Evolutionary conservation across 2,113 vertebrate species (phyloP).

Genomic region (Hylia prasina): DNA sequence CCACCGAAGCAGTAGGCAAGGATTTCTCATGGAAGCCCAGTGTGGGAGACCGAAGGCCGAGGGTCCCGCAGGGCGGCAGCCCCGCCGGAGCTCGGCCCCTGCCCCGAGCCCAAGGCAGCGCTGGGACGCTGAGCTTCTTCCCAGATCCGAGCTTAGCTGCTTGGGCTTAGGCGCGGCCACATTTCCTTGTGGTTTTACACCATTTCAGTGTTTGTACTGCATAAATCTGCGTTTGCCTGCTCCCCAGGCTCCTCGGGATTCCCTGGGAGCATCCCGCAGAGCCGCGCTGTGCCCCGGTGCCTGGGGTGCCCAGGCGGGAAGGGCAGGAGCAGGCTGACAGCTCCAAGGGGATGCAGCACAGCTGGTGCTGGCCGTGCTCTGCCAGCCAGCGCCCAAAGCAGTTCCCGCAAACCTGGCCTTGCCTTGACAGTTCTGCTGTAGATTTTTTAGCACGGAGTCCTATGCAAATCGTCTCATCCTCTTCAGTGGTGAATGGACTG

Average conservation of each 20-base stretch:
- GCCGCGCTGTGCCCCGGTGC: neutral
- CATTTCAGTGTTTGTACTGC: neutral
- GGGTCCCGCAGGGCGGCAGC: rapidly evolving
- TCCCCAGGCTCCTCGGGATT: neutral
- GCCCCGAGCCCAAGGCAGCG: neutral
- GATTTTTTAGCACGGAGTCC: neutral
- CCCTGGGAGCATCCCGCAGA: neutral
- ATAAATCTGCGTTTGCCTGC: neutral
- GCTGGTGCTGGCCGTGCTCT: neutral
- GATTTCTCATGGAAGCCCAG: neutral
- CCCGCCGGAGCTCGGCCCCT: neutral
- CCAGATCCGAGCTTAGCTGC: neutral
- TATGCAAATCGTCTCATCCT: neutral
- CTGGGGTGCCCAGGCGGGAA: neutral
- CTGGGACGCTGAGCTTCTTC: neutral
- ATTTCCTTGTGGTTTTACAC: neutral
- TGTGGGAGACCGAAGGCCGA: neutral
- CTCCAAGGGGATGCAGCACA: rapidly evolving
- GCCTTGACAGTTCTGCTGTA: neutral
- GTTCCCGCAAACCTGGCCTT: rapidly evolving
- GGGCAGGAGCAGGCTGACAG: neutral
- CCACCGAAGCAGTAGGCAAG: neutral
- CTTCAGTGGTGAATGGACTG: neutral
- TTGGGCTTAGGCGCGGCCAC: neutral
- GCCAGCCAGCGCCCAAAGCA: neutral